A percentile compares a stretch with the other conserved stretches of the same genome.
These are phyloP conservation scores for Atopsyche davidsoni DNA, from an alignment of 1,140 invertebrate species.

Conservation along the genomic window DNA sequence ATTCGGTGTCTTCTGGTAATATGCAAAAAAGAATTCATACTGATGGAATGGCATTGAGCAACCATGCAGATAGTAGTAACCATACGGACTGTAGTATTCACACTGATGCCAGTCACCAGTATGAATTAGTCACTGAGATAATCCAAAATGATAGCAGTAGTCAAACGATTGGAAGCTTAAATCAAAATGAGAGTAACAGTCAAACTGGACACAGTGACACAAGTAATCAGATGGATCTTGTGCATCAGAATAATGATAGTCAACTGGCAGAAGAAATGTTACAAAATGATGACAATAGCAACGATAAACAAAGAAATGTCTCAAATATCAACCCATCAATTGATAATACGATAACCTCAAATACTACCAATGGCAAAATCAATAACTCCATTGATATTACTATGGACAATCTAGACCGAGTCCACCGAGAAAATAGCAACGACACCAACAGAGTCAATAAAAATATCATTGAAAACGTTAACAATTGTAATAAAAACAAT, in stretches of 20 bases:
- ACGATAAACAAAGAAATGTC: too few relatives aligned
- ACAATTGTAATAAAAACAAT: slow-evolving; percentile 14
- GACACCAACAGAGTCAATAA: slow-evolving; percentile 12
- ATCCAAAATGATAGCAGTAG: slow-evolving; percentile 1
- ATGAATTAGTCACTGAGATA: neutral
- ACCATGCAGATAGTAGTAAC: slow-evolving; percentile 17
- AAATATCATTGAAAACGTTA: neutral
- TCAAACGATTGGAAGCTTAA: neutral
- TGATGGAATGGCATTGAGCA: slow-evolving; percentile 5
- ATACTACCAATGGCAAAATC: too few relatives aligned
- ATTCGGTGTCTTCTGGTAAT: slow-evolving; percentile 3
- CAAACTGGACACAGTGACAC: slow-evolving; percentile 1
- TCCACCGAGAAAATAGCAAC: slow-evolving; percentile 16
- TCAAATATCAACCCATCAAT: too few relatives aligned
- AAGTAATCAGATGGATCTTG: neutral
- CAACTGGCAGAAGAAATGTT: neutral
- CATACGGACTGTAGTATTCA: slow-evolving; percentile 5
- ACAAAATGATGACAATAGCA: neutral
- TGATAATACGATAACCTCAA: too few relatives aligned
- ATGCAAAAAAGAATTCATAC: slow-evolving; percentile 4
- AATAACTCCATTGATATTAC: too few relatives aligned
- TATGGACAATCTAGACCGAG: slow-evolving; percentile 3
- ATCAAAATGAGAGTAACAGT: slow-evolving; percentile 3
- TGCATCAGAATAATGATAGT: neutral
- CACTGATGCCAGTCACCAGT: slow-evolving; percentile 10